A percentile compares a stretch with the other conserved stretches of the same genome.
These are phyloP conservation scores for Nephila pilipes DNA, from an alignment of 1,140 invertebrate genomes.

Conservation along the genomic window DNA sequence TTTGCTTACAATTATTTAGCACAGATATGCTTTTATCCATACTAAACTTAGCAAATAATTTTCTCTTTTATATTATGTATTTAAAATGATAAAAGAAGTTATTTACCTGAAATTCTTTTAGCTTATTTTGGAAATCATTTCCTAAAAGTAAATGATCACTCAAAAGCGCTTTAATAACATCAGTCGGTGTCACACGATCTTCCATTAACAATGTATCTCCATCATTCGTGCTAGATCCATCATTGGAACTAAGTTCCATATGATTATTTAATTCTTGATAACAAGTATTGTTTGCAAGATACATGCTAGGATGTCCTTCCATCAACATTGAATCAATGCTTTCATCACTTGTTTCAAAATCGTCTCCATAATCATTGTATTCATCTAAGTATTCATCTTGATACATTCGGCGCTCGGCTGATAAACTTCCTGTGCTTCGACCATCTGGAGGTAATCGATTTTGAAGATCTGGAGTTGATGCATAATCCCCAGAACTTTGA, in stretches of 20 bases:
- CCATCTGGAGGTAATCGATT: conserved; percentile 80
- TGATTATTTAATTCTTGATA: conserved; percentile 80
- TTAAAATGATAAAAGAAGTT: not conserved
- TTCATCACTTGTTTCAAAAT: conserved; percentile 81
- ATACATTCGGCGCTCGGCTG: conserved; percentile 78
- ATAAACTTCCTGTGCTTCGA: conserved; percentile 81
- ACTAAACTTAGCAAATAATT: too few species aligned
- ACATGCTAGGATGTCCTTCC: conserved; percentile 81
- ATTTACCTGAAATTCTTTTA: conserved; percentile 77
- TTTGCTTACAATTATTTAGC: too few species aligned
- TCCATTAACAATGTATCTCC: conserved; percentile 76
- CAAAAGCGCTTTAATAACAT: conserved; percentile 82
- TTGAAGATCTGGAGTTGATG: conserved; percentile 68
- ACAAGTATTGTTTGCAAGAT: conserved; percentile 81
- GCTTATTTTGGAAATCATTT: conserved; percentile 63
- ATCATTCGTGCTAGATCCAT: conserved; percentile 77
- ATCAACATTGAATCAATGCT: conserved; percentile 82
- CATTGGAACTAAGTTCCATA: conserved; percentile 78
- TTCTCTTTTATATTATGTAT: too few species aligned
- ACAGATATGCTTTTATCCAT: too few species aligned
- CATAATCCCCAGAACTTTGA: conserved; percentile 65
- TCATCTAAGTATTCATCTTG: conserved; percentile 73
- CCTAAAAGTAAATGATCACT: conserved; percentile 81
- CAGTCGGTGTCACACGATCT: conserved; percentile 79
- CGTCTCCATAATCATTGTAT: conserved; percentile 80